A percentile compares a stretch with the other conserved stretches of the same genome.
phyloP scores from a whole-genome alignment of 2,797 vertebrate species.

The Benthosema pterotum region DNA sequence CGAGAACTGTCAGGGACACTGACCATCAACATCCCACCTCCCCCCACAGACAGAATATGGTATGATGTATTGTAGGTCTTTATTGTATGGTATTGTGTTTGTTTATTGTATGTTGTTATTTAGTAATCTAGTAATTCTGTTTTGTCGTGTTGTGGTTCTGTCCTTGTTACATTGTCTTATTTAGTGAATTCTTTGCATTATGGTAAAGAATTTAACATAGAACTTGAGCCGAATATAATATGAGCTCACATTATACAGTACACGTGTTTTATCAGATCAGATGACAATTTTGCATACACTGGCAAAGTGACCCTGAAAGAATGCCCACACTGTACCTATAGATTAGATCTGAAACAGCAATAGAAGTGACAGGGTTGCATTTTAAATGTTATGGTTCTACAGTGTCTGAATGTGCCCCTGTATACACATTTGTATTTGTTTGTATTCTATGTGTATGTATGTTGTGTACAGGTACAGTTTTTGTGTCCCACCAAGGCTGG shows the following conservation, averaged over 20 bases:
- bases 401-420: constrained; percentile 6
- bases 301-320: not conserved
- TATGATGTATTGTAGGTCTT: constrained; percentile 52
- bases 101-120: not conserved
- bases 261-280: not conserved
- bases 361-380: not conserved
- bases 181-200: too few relatives aligned
- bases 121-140: not conserved
- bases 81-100: not conserved
- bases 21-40: constrained; percentile 87
- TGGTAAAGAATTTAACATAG: too few relatives aligned
- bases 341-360: not conserved
- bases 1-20: constrained; percentile 86
- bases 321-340: not conserved
- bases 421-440: not conserved
- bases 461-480: constrained; percentile 86
- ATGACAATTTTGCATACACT: not conserved
- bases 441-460: constrained; percentile 5
- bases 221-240: too few relatives aligned
- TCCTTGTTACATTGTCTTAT: not conserved
- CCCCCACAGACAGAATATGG: constrained; percentile 91
- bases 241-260: too few relatives aligned
- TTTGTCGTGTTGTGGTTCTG: not conserved
- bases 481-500: constrained; percentile 85
- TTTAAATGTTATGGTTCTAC: not conserved